Percentiles rank a stretch among this genome's conserved stretches.
Conservation (phyloP, 2,797 vertebrate species). For the Acridotheres tristis region DNA sequence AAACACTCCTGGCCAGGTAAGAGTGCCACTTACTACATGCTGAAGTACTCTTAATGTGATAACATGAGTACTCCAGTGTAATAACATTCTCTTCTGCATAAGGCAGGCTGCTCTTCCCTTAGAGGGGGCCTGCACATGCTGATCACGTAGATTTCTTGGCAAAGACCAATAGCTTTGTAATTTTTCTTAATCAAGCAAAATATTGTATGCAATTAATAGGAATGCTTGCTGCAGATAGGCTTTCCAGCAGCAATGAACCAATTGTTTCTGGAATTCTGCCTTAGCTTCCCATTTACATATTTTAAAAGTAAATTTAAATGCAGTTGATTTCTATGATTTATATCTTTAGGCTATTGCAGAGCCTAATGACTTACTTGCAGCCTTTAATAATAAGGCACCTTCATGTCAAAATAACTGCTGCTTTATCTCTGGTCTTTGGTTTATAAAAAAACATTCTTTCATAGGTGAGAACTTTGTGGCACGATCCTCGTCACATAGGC, state of each 20-base stretch:
- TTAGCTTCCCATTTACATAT: not conserved
- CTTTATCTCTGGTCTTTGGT: not conserved
- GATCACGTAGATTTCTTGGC: not conserved
- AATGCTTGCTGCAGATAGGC: not conserved
- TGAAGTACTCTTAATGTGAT: not conserved
- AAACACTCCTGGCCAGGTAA: constrained; percentile 94
- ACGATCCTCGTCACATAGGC: constrained; percentile 96
- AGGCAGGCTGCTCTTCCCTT: not conserved
- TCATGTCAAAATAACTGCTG: not conserved
- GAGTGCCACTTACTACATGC: not conserved
- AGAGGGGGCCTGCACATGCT: not conserved
- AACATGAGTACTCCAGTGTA: not conserved
- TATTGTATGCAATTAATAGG: not conserved
- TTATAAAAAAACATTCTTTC: not conserved
- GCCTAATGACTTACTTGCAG: not conserved
- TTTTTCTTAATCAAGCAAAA: not conserved
- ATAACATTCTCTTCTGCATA: not conserved
- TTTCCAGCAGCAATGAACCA: not conserved
- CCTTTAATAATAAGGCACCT: not conserved
- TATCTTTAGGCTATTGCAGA: not conserved
- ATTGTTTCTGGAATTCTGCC: not conserved
- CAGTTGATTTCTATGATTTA: not conserved
- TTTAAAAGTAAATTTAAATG: not conserved
- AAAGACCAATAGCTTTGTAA: not conserved
- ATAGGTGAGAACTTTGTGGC: constrained; percentile 96